Percentiles rank a stretch among this genome's conserved stretches.
These are phyloP conservation scores for Criorhina ranunculi DNA, from an alignment of 2,888 invertebrate species.

Conservation along the genomic window DNA sequence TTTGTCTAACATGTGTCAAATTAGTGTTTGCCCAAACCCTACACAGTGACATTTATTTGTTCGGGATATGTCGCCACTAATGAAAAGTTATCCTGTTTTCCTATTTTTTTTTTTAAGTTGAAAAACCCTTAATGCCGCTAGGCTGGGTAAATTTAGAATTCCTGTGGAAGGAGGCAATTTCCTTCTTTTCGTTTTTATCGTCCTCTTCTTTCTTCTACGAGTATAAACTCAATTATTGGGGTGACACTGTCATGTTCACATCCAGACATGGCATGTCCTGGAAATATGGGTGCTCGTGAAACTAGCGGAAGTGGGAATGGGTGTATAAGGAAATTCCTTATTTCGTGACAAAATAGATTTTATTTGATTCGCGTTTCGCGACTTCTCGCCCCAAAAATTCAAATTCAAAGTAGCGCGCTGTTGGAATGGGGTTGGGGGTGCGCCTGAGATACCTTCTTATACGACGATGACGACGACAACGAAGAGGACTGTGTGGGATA, in stretches of 20 bases:
- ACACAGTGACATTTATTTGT: constrained; percentile 46
- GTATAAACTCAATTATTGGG: constrained; percentile 61
- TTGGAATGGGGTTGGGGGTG: background rate
- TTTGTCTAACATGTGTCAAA: constrained; percentile 53
- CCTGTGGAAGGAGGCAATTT: constrained; percentile 26
- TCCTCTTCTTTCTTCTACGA: constrained; percentile 34
- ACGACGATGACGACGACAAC: too few relatives aligned
- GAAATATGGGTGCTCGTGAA: constrained; percentile 58
- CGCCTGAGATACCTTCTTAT: constrained; percentile 1
- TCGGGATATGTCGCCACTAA: constrained; percentile 49
- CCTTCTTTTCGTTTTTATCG: background rate
- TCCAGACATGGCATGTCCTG: constrained; percentile 45
- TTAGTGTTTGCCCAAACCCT: constrained; percentile 56
- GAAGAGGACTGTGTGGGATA: constrained; percentile 18
- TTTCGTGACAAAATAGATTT: constrained; percentile 74
- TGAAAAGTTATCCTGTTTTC: constrained; percentile 54
- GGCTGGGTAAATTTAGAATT: constrained; percentile 47
- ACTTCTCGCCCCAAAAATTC: constrained; percentile 53
- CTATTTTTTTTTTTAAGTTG: background rate
- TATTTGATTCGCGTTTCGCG: constrained; percentile 71
- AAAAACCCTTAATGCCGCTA: constrained; percentile 38
- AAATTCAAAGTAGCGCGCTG: constrained; percentile 44
- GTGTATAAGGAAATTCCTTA: constrained; percentile 73
- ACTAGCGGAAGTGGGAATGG: constrained; percentile 63
- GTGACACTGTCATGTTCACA: constrained; percentile 63